Conservation (phyloP, 2,113 vertebrate species). For the Tympanuchus pallidicinctus region DNA sequence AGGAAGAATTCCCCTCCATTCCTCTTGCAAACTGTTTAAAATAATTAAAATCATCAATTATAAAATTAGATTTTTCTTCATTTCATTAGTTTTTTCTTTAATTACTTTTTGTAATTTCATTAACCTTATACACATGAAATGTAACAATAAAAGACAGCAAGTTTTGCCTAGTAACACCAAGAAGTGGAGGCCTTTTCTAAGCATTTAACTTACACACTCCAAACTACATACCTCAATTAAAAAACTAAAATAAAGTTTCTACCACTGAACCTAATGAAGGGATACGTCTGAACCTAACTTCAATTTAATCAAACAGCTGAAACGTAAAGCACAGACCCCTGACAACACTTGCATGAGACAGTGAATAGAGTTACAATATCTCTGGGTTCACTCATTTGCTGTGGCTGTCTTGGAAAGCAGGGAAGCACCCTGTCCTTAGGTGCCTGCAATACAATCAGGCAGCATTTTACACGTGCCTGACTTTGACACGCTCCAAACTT, state of each 20-base stretch:
- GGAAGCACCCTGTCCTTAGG: background rate
- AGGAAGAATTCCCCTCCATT: background rate
- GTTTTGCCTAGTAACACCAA: background rate
- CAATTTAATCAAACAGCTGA: background rate
- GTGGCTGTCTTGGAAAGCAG: background rate
- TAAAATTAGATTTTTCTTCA: background rate
- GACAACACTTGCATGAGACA: background rate
- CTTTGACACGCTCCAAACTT: background rate
- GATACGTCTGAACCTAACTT: background rate
- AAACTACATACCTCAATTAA: background rate
- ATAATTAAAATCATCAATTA: background rate
- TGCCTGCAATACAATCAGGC: background rate
- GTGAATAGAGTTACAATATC: background rate
- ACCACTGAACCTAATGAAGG: background rate
- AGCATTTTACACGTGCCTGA: background rate
- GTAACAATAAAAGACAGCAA: background rate
- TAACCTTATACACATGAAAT: background rate
- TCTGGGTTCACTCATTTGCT: background rate
- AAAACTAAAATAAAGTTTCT: background rate
- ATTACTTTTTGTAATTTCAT: background rate
- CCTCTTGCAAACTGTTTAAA: background rate
- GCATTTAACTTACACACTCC: background rate
- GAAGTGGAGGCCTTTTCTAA: background rate
- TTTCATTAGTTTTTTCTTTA: background rate
- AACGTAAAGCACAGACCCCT: background rate